Conservation (phyloP, 2,113 vertebrate genomes). For the Chaetura pelagica region DNA sequence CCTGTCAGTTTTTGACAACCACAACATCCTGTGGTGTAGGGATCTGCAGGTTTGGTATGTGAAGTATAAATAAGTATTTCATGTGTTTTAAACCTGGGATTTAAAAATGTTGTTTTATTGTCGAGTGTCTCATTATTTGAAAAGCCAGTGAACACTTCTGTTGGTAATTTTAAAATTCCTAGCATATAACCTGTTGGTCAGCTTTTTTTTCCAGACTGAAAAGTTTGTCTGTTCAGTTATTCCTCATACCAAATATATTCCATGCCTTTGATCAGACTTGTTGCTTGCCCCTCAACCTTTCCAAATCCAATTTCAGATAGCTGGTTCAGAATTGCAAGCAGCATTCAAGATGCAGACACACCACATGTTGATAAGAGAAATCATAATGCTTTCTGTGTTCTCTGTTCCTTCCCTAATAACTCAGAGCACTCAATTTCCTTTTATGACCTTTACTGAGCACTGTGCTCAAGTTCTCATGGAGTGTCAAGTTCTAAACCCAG, state of each 20-base stretch:
- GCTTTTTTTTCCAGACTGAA: background rate
- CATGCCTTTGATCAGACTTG: background rate
- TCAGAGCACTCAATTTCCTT: background rate
- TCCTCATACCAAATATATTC: background rate
- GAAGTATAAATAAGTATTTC: background rate
- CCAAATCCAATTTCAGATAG: background rate
- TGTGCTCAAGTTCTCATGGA: background rate
- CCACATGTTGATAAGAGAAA: background rate
- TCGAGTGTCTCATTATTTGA: background rate
- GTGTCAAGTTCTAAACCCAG: background rate
- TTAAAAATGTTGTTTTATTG: background rate
- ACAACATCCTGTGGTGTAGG: rapidly evolving
- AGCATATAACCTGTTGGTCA: background rate
- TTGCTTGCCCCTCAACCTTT: background rate
- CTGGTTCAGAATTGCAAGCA: background rate
- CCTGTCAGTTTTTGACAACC: background rate
- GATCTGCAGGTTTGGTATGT: background rate
- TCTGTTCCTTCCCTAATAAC: background rate
- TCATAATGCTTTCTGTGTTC: background rate
- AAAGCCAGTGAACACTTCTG: background rate
- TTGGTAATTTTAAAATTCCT: background rate
- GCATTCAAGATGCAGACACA: background rate
- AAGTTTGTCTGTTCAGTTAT: background rate
- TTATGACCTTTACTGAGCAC: background rate
- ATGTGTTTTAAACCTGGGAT: background rate